phyloP scores from a whole-genome alignment of 2,888 invertebrate species.

The Sinopyrophorus schimmeli region DNA sequence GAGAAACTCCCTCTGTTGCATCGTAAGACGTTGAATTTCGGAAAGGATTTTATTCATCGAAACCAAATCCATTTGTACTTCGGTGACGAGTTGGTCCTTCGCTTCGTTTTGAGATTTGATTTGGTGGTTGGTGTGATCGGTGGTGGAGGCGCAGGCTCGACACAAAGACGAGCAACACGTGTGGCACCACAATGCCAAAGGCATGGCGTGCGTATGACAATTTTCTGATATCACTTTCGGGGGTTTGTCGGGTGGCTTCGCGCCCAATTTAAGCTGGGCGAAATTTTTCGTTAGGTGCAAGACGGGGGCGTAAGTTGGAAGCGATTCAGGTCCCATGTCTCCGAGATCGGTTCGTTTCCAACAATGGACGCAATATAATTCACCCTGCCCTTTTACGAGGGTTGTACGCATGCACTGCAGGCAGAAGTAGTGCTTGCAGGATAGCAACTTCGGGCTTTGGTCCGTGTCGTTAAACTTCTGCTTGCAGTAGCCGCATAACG shows the following conservation, averaged over 20 bases:
- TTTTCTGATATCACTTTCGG: slow-evolving; percentile 60
- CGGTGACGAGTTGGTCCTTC: slow-evolving; percentile 66
- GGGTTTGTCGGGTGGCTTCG: slow-evolving; percentile 54
- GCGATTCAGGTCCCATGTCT: slow-evolving; percentile 67
- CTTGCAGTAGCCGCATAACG: slow-evolving; percentile 75
- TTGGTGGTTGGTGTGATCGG: slow-evolving; percentile 68
- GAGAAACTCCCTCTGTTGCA: slow-evolving; percentile 72
- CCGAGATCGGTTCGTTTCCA: slow-evolving; percentile 74
- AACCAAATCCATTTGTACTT: slow-evolving; percentile 68
- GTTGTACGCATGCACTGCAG: slow-evolving; percentile 72
- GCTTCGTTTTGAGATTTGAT: slow-evolving; percentile 70
- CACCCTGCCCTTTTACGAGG: slow-evolving; percentile 65
- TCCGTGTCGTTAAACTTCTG: slow-evolving; percentile 74
- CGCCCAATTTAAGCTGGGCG: slow-evolving; percentile 61
- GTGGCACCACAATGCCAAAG: slow-evolving; percentile 71
- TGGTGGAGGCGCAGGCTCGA: slow-evolving; percentile 67
- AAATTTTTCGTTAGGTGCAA: slow-evolving; percentile 69
- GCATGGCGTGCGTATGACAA: slow-evolving; percentile 74
- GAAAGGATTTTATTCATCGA: slow-evolving; percentile 70
- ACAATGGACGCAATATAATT: slow-evolving; percentile 72
- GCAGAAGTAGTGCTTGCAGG: slow-evolving; percentile 79
- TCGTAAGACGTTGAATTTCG: slow-evolving; percentile 70
- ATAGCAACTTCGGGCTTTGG: slow-evolving; percentile 72
- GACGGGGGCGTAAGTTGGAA: slow-evolving; percentile 71
- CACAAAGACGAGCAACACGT: slow-evolving; percentile 67